phyloP scores from a whole-genome alignment of 2,888 invertebrate genomes.

The Aelia acuminata region DNA sequence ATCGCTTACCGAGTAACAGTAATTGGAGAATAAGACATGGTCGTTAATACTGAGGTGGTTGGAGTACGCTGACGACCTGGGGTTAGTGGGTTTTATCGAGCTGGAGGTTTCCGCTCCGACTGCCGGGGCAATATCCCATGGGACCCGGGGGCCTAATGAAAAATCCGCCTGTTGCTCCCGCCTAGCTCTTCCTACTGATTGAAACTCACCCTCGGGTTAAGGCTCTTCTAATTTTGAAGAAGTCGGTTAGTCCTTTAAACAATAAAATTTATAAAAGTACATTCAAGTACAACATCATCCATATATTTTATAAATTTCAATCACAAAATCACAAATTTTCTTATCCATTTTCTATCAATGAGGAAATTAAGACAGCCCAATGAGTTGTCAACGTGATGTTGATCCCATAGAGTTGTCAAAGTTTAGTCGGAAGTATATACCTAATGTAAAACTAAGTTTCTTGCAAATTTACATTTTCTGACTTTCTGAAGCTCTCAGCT shows the following conservation, averaged over 20 bases:
- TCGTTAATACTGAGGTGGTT: slow-evolving; percentile 32
- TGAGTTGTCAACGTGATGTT: too few relatives aligned
- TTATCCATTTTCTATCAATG: too few relatives aligned
- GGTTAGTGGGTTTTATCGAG: slow-evolving; percentile 41
- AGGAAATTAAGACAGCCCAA: too few relatives aligned
- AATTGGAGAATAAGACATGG: slow-evolving; percentile 8
- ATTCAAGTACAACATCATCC: too few relatives aligned
- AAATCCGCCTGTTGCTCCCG: slow-evolving; percentile 37
- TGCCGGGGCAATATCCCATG: not conserved
- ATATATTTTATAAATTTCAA: too few relatives aligned
- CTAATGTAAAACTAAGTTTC: too few relatives aligned
- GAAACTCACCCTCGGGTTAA: not conserved
- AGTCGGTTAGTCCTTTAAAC: not conserved
- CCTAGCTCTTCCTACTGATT: not conserved
- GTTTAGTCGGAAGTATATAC: too few relatives aligned
- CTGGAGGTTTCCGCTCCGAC: slow-evolving; percentile 43
- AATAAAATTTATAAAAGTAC: too few relatives aligned
- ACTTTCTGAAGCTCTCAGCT: too few relatives aligned
- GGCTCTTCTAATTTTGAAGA: not conserved
- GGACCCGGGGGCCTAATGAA: slow-evolving; percentile 11
- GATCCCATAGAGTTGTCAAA: too few relatives aligned
- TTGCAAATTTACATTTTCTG: too few relatives aligned
- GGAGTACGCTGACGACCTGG: slow-evolving; percentile 40
- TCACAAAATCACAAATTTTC: too few relatives aligned
- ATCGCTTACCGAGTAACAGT: not conserved